Conservation (phyloP, 1,140 invertebrate species). For the Heliconius congener region DNA sequence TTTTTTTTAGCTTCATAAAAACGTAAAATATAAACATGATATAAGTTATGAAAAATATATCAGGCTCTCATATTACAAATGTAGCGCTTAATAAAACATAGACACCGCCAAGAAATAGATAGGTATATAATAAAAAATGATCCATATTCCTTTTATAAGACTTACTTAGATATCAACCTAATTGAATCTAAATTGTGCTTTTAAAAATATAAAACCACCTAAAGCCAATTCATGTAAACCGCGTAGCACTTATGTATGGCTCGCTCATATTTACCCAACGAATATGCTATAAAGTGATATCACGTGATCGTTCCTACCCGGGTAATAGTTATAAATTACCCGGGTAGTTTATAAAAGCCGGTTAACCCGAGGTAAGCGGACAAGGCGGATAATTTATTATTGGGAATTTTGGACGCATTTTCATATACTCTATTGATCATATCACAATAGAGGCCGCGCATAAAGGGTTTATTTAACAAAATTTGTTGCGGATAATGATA, state of each 20-base stretch:
- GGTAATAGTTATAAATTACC: slow-evolving; percentile 81
- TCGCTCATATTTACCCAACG: slow-evolving; percentile 74
- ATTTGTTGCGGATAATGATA: slow-evolving; percentile 20
- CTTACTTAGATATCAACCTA: neutral
- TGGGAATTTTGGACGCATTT: slow-evolving; percentile 74
- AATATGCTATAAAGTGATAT: slow-evolving; percentile 81
- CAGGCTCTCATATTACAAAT: neutral
- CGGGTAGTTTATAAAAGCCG: slow-evolving; percentile 80
- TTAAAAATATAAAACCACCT: slow-evolving; percentile 23
- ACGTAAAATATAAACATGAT: neutral
- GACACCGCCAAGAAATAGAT: neutral
- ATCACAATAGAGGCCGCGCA: slow-evolving; percentile 35
- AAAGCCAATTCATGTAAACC: slow-evolving; percentile 36
- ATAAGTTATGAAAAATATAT: neutral
- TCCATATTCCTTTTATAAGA: neutral
- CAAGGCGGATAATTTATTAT: slow-evolving; percentile 80
- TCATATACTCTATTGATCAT: slow-evolving; percentile 70
- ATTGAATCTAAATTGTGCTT: neutral
- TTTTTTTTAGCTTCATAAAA: no score
- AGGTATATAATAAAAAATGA: neutral
- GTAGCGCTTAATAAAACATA: neutral
- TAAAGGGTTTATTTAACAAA: slow-evolving; percentile 34
- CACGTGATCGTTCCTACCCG: slow-evolving; percentile 77
- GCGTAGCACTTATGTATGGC: slow-evolving; percentile 37
- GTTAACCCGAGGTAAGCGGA: slow-evolving; percentile 81